Percentiles rank a stretch among this genome's conserved stretches.
phyloP scores from a whole-genome alignment of 2,797 vertebrate species.

The Leucoraja ocellata region DNA sequence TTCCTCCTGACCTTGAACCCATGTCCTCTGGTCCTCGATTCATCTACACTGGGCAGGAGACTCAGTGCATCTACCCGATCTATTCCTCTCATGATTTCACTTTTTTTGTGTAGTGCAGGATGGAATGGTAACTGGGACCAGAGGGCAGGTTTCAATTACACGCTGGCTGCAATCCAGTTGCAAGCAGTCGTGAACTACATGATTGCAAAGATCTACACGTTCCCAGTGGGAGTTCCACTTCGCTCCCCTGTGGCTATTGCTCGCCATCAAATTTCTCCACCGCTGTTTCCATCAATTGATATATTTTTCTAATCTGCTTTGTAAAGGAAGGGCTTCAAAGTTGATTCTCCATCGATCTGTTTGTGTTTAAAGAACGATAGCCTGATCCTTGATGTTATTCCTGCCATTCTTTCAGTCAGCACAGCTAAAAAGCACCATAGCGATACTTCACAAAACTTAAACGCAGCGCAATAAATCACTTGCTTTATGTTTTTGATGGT shows the following conservation, averaged over 20 bases:
- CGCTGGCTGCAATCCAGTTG: not conserved
- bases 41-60: too few species aligned
- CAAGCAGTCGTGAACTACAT: not conserved
- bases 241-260: not conserved
- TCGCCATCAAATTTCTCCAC: not conserved
- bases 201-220: not conserved
- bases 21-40: too few species aligned
- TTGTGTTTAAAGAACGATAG: not conserved
- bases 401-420: not conserved
- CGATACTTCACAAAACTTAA: not conserved
- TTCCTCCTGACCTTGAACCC: too few species aligned
- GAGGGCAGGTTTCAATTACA: not conserved
- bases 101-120: not conserved
- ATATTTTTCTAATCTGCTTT: conserved; percentile 1
- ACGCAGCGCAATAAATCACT: not conserved
- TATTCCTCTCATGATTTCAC: too few species aligned
- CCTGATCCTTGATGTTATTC: not conserved
- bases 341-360: not conserved
- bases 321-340: not conserved
- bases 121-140: not conserved
- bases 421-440: not conserved
- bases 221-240: not conserved
- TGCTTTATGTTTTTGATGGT: too few species aligned
- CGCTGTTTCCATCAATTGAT: not conserved
- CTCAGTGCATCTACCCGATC: too few species aligned